Conservation (phyloP, 2,113 vertebrate species). For the Oncorhynchus nerka region DNA sequence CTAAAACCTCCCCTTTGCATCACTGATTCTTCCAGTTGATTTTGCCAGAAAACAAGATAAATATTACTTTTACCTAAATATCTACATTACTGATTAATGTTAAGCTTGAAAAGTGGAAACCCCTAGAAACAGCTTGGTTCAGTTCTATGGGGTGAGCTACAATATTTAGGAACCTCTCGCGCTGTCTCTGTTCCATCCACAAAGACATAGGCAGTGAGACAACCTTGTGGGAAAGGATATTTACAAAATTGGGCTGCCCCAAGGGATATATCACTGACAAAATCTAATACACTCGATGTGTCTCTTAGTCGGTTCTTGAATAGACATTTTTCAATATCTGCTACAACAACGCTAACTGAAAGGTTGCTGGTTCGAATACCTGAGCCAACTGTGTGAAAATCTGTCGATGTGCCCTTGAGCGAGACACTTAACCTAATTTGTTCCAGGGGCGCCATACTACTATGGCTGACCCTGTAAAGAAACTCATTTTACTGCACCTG, state of each 20-base stretch:
- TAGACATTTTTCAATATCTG: neutral
- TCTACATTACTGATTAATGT: conserved; percentile 68
- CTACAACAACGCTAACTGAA: too few relatives aligned
- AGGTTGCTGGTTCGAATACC: too few relatives aligned
- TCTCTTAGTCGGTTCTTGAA: conserved; percentile 80
- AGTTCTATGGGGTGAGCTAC: conserved; percentile 54
- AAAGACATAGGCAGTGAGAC: conserved; percentile 68
- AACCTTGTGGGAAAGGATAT: conserved; percentile 98
- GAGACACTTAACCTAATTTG: too few relatives aligned
- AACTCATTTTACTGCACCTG: too few relatives aligned
- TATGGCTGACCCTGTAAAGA: too few relatives aligned
- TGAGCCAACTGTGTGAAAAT: too few relatives aligned
- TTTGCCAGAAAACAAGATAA: conserved; percentile 63
- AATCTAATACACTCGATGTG: conserved; percentile 89
- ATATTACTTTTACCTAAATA: conserved; percentile 63
- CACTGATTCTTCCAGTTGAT: conserved; percentile 36
- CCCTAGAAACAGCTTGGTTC: conserved; percentile 66
- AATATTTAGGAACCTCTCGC: conserved; percentile 58
- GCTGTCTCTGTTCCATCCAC: conserved; percentile 62
- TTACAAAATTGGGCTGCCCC: conserved; percentile 89
- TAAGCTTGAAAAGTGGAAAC: conserved; percentile 68
- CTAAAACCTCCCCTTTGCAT: conserved; percentile 63
- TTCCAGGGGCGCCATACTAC: too few relatives aligned
- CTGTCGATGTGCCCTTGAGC: too few relatives aligned
- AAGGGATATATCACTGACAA: conserved; percentile 94